A percentile compares a stretch with the other conserved stretches of the same genome.
Conservation (phyloP, 37 sponge, comb jelly and placozoan species). For the Tethya wilhelma region DNA sequence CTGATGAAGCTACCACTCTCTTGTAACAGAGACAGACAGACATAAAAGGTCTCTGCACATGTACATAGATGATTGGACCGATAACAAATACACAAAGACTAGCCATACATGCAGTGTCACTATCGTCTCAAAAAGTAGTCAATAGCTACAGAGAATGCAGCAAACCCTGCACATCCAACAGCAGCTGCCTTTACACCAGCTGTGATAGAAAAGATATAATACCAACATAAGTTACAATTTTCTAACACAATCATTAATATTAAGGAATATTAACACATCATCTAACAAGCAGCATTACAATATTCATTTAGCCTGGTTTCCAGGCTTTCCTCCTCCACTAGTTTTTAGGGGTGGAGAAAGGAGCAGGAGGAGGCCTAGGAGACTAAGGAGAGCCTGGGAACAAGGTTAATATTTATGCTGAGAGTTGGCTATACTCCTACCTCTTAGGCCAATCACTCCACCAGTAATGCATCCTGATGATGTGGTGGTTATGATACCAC, state of each 20-base stretch:
- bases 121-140: slow-evolving; percentile 85
- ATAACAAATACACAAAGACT: neutral
- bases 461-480: slow-evolving; percentile 92
- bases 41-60: no score
- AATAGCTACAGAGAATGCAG: slow-evolving; percentile 97
- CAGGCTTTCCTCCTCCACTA: neutral
- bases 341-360: no score
- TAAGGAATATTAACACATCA: neutral
- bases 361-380: no score
- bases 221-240: neutral
- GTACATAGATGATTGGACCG: neutral
- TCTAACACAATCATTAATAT: neutral
- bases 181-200: slow-evolving; percentile 95
- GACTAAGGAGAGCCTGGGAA: neutral
- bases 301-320: no score
- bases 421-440: slow-evolving; percentile 26
- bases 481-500: slow-evolving; percentile 79
- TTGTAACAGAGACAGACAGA: no score
- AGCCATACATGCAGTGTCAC: no score
- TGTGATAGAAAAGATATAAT: slow-evolving; percentile 22
- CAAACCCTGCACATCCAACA: slow-evolving; percentile 92
- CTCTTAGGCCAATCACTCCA: slow-evolving; percentile 95
- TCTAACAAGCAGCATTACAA: neutral
- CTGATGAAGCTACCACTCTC: no score
- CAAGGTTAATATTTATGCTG: neutral